Percentiles rank a stretch among this genome's conserved stretches.
Evolutionary conservation across 2,797 vertebrate species (phyloP).

Genomic region (Picus viridis): DNA sequence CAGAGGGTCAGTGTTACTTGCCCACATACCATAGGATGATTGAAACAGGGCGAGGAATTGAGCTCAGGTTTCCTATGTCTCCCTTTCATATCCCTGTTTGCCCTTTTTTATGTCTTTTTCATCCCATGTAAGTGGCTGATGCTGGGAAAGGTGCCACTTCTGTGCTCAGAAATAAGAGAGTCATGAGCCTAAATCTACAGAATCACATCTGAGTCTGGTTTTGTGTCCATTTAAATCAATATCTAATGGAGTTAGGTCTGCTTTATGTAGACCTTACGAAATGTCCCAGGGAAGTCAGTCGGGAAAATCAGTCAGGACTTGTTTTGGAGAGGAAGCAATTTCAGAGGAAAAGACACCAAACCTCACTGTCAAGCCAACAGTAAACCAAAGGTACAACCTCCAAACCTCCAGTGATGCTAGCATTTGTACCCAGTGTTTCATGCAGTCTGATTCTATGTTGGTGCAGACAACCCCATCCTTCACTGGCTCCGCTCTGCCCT

Average conservation of each 20-base stretch:
- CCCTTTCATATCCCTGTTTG: not conserved
- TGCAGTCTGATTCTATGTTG: not conserved
- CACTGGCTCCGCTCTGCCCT: not conserved
- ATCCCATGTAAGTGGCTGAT: not conserved
- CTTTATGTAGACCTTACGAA: not conserved
- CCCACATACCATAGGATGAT: not conserved
- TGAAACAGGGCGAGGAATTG: not conserved
- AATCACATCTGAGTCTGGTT: not conserved
- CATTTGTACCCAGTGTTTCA: not conserved
- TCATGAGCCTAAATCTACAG: not conserved
- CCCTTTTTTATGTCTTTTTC: not conserved
- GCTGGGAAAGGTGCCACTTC: not conserved
- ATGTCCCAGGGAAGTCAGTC: not conserved
- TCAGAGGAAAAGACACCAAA: not conserved
- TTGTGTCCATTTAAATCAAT: not conserved
- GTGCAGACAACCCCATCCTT: not conserved
- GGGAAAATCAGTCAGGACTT: not conserved
- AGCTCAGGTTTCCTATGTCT: constrained; percentile 10
- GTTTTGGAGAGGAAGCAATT: not conserved
- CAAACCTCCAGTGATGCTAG: not conserved
- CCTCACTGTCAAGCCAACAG: not conserved
- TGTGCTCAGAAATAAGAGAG: not conserved
- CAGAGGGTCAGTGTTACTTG: not conserved
- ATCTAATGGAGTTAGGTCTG: not conserved
- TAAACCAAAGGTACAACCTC: not conserved